A percentile compares a stretch with the other conserved stretches of the same genome.
Conservation (phyloP, 2,797 vertebrate species). For the Rhabdophis nuchalis region DNA sequence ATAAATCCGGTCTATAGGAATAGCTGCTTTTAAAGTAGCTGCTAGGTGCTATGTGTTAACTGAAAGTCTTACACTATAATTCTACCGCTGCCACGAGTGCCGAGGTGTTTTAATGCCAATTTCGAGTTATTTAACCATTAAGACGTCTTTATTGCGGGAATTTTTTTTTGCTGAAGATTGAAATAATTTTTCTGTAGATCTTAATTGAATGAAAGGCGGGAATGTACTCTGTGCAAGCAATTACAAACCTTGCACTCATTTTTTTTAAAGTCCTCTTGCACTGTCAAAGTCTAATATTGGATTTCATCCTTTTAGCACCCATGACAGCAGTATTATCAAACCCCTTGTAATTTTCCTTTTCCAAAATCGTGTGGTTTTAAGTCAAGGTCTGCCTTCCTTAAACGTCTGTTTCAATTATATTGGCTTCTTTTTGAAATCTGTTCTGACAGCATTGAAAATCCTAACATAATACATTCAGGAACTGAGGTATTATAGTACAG, state of each 20-base stretch:
- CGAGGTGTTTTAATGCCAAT: neutral
- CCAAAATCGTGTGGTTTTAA: neutral
- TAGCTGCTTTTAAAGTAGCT: neutral
- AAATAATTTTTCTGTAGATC: neutral
- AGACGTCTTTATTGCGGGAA: neutral
- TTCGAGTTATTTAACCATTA: neutral
- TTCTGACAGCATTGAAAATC: neutral
- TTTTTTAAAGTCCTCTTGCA: neutral
- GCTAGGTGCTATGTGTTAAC: neutral
- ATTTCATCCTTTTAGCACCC: neutral
- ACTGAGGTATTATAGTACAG: neutral
- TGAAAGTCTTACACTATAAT: neutral
- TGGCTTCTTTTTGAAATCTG: neutral
- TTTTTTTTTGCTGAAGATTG: neutral
- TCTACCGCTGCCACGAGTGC: neutral
- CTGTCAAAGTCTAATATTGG: neutral
- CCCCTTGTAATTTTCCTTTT: neutral
- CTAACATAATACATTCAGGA: neutral
- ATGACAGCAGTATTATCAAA: constrained; percentile 5
- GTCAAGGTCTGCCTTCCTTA: neutral
- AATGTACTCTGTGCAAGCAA: neutral
- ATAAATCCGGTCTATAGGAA: too few species aligned
- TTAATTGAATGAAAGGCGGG: neutral
- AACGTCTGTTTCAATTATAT: neutral
- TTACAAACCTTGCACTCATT: neutral